Evolutionary conservation across 2,888 invertebrate species (phyloP).

Genomic region (Sphinx pinastri): DNA sequence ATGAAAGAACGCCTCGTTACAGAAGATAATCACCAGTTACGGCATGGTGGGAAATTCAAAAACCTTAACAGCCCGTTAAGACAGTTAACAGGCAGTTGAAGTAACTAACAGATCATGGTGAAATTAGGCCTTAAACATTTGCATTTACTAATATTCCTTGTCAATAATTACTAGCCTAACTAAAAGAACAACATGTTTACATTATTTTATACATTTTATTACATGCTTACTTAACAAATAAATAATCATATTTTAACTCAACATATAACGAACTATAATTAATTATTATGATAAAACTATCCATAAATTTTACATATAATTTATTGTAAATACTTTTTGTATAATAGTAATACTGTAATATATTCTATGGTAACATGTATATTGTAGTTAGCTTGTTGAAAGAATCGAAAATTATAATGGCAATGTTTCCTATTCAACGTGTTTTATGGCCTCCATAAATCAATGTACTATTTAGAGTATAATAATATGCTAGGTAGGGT

Average conservation of each 20-base stretch:
- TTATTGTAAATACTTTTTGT: conserved; percentile 16
- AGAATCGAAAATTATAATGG: conserved; percentile 13
- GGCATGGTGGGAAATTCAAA: too few relatives aligned
- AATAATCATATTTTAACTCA: not conserved
- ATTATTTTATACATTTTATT: not conserved
- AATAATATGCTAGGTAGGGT: not conserved
- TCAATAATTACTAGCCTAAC: not conserved
- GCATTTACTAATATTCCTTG: not conserved
- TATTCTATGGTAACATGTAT: conserved; percentile 34
- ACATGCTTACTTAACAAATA: not conserved
- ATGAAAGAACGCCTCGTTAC: too few relatives aligned
- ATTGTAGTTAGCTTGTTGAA: conserved; percentile 41
- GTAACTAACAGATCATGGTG: too few relatives aligned
- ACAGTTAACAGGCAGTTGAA: too few relatives aligned
- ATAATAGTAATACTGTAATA: not conserved
- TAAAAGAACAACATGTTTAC: not conserved
- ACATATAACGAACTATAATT: not conserved
- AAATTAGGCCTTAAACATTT: not conserved
- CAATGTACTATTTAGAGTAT: not conserved
- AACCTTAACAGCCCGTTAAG: too few relatives aligned
- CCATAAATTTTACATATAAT: not conserved
- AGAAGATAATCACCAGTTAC: too few relatives aligned
- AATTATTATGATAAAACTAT: not conserved
- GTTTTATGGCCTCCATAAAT: conserved; percentile 16
- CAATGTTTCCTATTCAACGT: conserved; percentile 19